Evolutionary conservation across 2,113 vertebrate species (phyloP), one percentile per base, ranked within the genome.

Genomic region (Vanacampus margaritifer): DNA sequence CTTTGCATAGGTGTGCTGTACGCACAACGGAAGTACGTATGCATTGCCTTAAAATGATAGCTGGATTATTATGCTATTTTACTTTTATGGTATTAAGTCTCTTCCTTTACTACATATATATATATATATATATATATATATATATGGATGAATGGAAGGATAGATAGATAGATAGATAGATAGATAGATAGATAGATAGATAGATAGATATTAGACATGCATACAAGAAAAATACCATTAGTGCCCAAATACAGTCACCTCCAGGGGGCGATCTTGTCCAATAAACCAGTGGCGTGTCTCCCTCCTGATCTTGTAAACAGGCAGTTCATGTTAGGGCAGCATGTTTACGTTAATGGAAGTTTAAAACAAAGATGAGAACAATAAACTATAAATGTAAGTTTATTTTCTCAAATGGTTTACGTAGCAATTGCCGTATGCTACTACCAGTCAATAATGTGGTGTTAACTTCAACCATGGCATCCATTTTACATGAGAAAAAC

Each of bases 221-320:
- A 12, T 24, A 23, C 23, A 14, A 61, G 59, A 26, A 43, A 62
- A 41, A 14, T 26, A 57, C 16, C 13, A 57, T 57, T 19, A 1
- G 6, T 28, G 26, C 76, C 1, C 5, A 3, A 5, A 10, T 0
- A 41, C 13, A 1, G 26, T n/a, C 2, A 53, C 5, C 86, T 82
- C 78, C 24, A 84, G 85, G 67, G 48, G 78, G 83, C 69, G 65
- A 28, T 68, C 61, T 83, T 75, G 68, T n/a, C 26, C 28, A 61
- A 68, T 17, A 79, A 39, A 77, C 77, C 6, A 46, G 17, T 50
- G 13, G 62, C 12, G 28, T 39, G 9, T 3, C 3, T 0, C 3
- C 41, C 14, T 66, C 23, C 0, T 32, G 2, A n/a, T 16, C 24
- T 32, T 58, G 26, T 28, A 32, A 56, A 65, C 32, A 51, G 17